Evolutionary conservation across 2,113 vertebrate species (phyloP).

Genomic region (Cathartes aura): DNA sequence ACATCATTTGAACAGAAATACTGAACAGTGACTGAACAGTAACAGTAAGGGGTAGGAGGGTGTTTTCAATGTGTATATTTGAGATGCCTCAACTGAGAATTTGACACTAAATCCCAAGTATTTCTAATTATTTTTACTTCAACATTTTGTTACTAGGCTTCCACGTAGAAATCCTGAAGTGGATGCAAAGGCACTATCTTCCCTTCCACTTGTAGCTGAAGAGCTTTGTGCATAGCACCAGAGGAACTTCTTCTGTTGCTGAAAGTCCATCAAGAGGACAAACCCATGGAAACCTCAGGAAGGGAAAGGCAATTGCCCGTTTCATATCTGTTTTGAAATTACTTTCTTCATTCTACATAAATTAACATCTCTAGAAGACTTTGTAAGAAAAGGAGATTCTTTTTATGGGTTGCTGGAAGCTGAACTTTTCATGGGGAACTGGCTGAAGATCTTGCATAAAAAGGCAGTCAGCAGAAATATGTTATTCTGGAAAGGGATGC

Average conservation of each 20-base stretch:
- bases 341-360: neutral
- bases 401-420: neutral
- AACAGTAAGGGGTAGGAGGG: neutral
- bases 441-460: neutral
- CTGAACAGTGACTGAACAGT: neutral
- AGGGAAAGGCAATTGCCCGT: neutral
- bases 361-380: neutral
- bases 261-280: neutral
- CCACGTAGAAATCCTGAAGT: neutral
- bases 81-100: neutral
- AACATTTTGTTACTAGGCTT: neutral
- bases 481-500: neutral
- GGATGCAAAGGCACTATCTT: neutral
- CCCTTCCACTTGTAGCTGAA: neutral
- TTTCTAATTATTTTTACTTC: neutral
- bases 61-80: neutral
- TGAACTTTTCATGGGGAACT: neutral
- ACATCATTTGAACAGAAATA: neutral
- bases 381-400: neutral
- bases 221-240: neutral
- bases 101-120: neutral
- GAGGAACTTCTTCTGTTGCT: neutral
- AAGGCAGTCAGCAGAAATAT: neutral
- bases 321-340: neutral
- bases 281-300: neutral